Evolutionary conservation across 2,113 vertebrate species (phyloP).

Genomic region (Pheucticus melanocephalus): DNA sequence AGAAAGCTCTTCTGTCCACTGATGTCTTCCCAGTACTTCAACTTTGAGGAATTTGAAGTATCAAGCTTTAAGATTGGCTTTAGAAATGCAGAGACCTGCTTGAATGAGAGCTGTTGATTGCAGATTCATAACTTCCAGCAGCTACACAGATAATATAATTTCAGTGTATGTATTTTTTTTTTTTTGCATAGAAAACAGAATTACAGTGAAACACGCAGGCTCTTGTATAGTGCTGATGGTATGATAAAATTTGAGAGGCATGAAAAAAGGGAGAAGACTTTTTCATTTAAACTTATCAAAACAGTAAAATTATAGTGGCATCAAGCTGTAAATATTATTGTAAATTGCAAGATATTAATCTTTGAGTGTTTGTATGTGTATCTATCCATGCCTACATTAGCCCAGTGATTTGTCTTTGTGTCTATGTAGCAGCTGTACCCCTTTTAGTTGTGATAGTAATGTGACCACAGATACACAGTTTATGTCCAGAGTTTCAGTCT

Average conservation of each 20-base stretch:
- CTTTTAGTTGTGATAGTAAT: background rate
- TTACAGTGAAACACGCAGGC: background rate
- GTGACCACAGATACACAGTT: background rate
- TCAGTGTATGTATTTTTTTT: background rate
- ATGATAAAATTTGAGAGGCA: background rate
- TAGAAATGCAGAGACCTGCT: background rate
- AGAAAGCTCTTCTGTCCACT: background rate
- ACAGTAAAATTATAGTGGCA: background rate
- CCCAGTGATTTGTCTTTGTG: background rate
- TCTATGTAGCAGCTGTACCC: background rate
- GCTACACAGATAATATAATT: background rate
- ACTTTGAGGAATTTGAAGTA: background rate
- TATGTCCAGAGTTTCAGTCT: background rate
- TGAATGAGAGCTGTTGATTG: background rate
- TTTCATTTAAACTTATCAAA: constrained; percentile 25
- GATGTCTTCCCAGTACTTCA: background rate
- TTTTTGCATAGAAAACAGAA: background rate
- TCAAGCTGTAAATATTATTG: background rate
- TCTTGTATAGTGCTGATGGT: background rate
- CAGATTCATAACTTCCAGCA: background rate
- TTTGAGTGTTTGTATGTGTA: background rate
- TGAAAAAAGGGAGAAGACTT: background rate
- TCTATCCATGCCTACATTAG: background rate
- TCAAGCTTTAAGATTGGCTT: background rate
- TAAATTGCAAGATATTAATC: background rate